A percentile compares a stretch with the other conserved stretches of the same genome.
Evolutionary conservation across 2,113 vertebrate genomes (phyloP).

Genomic region (Cryptotis parvus): DNA sequence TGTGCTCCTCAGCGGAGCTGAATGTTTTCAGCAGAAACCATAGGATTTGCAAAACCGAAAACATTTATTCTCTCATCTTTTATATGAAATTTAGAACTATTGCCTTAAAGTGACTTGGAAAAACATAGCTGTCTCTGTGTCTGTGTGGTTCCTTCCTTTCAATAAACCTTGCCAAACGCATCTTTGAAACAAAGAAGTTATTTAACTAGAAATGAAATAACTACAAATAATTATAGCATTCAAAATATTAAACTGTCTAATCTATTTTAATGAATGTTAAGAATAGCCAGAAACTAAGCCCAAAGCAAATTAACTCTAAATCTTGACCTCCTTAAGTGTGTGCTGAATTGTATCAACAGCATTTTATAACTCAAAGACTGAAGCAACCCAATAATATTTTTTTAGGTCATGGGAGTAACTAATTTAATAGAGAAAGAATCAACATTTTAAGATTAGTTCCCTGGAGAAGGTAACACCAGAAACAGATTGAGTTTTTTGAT

Average conservation of each 20-base stretch:
- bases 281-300: slow-evolving; percentile 59
- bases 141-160: background rate
- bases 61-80: background rate
- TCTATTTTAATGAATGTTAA: slow-evolving; percentile 69
- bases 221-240: slow-evolving; percentile 56
- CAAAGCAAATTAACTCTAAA: slow-evolving; percentile 65
- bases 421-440: slow-evolving; percentile 75
- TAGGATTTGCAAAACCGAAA: background rate
- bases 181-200: slow-evolving; percentile 56
- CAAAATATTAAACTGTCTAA: slow-evolving; percentile 55
- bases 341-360: slow-evolving; percentile 58
- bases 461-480: slow-evolving; percentile 62
- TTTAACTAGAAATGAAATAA: slow-evolving; percentile 44
- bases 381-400: slow-evolving; percentile 68
- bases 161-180: slow-evolving; percentile 8
- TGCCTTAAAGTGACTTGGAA: slow-evolving; percentile 15
- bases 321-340: slow-evolving; percentile 72
- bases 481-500: slow-evolving; percentile 77
- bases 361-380: slow-evolving; percentile 59
- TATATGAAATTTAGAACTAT: background rate
- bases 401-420: slow-evolving; percentile 76
- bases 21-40: background rate
- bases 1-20: background rate
- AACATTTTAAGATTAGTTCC: slow-evolving; percentile 68
- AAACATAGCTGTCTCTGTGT: background rate